Base-by-base conservation (phyloP, 2,797 vertebrate species). In the Phoeniculus purpureus region DNA sequence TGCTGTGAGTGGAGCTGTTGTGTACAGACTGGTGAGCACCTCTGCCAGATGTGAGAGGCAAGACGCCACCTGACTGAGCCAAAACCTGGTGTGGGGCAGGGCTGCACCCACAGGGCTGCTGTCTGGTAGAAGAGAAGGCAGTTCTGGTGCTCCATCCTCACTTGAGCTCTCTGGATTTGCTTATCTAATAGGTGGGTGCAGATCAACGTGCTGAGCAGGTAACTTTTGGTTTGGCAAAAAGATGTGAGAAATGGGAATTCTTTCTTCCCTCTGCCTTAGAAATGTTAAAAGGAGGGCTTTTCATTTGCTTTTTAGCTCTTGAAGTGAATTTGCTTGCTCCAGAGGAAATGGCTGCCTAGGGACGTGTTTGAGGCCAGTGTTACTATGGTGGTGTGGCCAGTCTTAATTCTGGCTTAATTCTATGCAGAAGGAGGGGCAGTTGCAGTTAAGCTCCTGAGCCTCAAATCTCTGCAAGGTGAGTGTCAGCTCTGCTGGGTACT, bases 381-480 rank as follows among this genome's bases (percentile, higher is more conserved):
- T 10, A 6, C 56, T 66, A 93, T 92, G 90, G 90, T 92, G 92
- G 84, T 77, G 60, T 77, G 60, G 61, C 66, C n/a, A 14, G 58
- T 87, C 93, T 94, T 95, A 95, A 94, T 94, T 94, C 94, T 94
- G 80, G 82, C 83, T 94, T 95, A 95, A 89, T 71, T 85, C 82
- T 65, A 1, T 23, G 47, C 0, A 1, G 81, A 87, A 90, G 90
- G 77, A 92, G 85, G 61, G 59, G 92, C 59, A 15, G 84, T 13
- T 80, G 81, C 59, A 68, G 90, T 77, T 91, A 93, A 95, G 84
- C 89, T 92, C 59, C 74, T 75, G 75, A 90, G 81, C 84, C 15
- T 81, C 59, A 90, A 92, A 92, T 96, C 95, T 93, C 72, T 65
- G 61, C 86, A 94, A 94, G 93, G 93, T 95, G 92, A 93, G 88